Evolutionary conservation across 2,888 invertebrate genomes (phyloP), one percentile per base, ranked within the genome.

Genomic region (Euplexia lucipara): DNA sequence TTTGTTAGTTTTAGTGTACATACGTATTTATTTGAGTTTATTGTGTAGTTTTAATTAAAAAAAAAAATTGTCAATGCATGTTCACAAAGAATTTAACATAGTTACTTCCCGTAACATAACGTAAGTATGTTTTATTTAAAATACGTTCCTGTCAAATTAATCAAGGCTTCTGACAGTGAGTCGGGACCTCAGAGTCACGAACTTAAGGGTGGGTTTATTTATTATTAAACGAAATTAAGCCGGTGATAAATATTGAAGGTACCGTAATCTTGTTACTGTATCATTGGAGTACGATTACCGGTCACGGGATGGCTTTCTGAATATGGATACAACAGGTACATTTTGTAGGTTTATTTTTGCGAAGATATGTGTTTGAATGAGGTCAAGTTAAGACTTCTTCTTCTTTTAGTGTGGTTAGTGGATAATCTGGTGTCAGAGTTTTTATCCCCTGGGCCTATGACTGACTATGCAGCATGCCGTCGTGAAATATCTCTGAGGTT

Each of bases 231-330:
- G 74, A 85, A 86, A 84, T 83, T 82, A 85, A 83, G 79, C 75
- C 84, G 85, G 86, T 82, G 84, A 91, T 93, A 92, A 92, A 93
- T 92, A 92, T 80, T 82, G 52, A 34, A 48, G 66, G 87, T 92
- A 91, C 93, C 92, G 92, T 89, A 84, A 90, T 87, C 84, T 85
- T 81, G 84, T 88, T 88, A 87, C 89, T 88, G 87, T 87, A 88
- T 90, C 89, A 90, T 81, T 84, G 85, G 81, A 82, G 83, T 83
- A 75, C 81, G 75, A 75, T 76, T 70, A 47, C 60, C 52, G 58
- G 47, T 59, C 67, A 77, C 78, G 67, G 72, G 48, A 77, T 60
- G 56, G 10, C 47, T 16, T 53, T 58, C 20, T 35, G 45, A 22
- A 49, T 37, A 44, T 10, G 39, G 39, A 41, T 44, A 37, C 37